Evolutionary conservation across 2,797 vertebrate species (phyloP).

Genomic region (Podarcis lilfordi): DNA sequence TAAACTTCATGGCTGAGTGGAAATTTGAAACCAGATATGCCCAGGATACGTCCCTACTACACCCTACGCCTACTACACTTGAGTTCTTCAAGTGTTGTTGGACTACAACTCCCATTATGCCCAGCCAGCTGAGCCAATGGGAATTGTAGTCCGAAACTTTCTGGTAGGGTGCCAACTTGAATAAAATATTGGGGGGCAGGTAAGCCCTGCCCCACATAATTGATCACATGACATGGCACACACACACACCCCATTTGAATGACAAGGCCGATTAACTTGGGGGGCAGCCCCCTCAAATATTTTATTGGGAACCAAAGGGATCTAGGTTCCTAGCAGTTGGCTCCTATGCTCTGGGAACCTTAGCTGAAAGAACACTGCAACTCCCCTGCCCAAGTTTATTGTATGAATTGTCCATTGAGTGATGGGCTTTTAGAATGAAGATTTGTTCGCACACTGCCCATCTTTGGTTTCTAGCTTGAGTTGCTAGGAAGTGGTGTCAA

Average conservation of each 20-base stretch:
- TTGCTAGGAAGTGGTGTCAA: neutral
- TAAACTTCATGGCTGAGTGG: neutral
- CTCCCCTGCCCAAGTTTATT: neutral
- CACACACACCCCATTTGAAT: too few relatives aligned
- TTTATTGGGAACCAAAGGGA: too few relatives aligned
- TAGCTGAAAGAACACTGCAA: neutral
- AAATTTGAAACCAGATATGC: neutral
- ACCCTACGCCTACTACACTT: neutral
- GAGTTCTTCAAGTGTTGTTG: neutral
- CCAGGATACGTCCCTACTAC: too few relatives aligned
- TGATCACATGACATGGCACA: too few relatives aligned
- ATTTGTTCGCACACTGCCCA: neutral
- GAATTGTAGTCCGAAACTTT: neutral
- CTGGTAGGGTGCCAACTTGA: too few relatives aligned
- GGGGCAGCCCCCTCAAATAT: too few relatives aligned
- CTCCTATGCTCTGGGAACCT: neutral
- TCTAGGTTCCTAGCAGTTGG: too few relatives aligned
- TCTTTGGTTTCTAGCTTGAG: neutral
- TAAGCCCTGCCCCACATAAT: too few relatives aligned
- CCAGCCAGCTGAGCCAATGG: neutral
- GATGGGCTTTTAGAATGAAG: neutral
- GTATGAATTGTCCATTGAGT: neutral
- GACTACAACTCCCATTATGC: too few relatives aligned
- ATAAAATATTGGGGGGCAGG: too few relatives aligned
- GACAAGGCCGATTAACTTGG: too few relatives aligned